Percentiles rank a stretch among this genome's conserved stretches.
phyloP scores from a whole-genome alignment of 2,797 vertebrate genomes.

The Ciconia nigra region DNA sequence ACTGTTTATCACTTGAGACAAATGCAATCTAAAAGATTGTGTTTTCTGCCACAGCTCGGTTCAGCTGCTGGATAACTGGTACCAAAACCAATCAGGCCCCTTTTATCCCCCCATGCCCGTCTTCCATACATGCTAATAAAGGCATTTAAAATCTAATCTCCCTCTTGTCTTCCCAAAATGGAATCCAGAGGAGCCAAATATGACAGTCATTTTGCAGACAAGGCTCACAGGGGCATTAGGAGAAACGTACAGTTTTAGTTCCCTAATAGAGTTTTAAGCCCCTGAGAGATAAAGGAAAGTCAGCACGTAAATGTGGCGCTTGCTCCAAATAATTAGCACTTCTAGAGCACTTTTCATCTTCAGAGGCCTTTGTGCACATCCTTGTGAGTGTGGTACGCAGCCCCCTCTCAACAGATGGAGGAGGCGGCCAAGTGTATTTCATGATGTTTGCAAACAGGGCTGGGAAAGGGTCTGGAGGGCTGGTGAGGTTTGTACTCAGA shows the following conservation, averaged over 20 bases:
- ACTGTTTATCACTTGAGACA: conserved; percentile 6
- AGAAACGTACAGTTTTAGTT: conserved; percentile 11
- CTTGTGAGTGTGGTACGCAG: neutral
- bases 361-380: neutral
- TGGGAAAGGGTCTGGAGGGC: neutral
- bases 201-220: conserved; percentile 15
- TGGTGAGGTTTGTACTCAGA: neutral
- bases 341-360: conserved; percentile 2
- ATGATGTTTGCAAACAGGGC: neutral
- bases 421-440: conserved; percentile 9
- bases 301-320: neutral
- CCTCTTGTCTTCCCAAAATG: conserved; percentile 36
- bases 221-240: neutral
- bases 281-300: conserved; percentile 27
- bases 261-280: conserved; percentile 53
- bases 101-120: neutral
- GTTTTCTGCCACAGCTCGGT: neutral
- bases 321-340: conserved; percentile 48
- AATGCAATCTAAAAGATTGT: conserved; percentile 8
- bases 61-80: conserved; percentile 10
- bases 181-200: conserved; percentile 41
- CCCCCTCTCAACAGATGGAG: neutral
- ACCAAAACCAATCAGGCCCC: conserved; percentile 24
- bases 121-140: conserved; percentile 11
- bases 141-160: conserved; percentile 51